Conservation (phyloP, 2,888 invertebrate species). For the Antitype chi region DNA sequence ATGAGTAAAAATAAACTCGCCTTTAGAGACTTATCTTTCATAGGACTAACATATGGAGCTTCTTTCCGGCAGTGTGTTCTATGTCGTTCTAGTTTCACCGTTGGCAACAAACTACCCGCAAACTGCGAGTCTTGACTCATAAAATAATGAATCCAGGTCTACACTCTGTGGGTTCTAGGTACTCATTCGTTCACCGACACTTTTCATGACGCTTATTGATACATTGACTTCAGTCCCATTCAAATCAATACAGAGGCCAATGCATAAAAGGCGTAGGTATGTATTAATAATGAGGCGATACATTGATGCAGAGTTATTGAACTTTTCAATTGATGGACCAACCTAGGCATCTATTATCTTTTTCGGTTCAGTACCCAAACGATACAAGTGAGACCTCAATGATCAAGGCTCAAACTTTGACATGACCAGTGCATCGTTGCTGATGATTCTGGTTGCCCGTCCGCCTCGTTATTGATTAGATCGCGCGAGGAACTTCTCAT, state of each 20-base stretch:
- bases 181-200: neutral
- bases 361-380: neutral
- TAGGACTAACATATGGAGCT: neutral
- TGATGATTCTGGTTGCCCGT: neutral
- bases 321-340: conserved; percentile 1
- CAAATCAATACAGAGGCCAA: conserved; percentile 15
- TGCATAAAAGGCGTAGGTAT: conserved; percentile 13
- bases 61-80: neutral
- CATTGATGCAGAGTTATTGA: conserved; percentile 7
- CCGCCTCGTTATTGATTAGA: neutral
- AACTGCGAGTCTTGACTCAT: neutral
- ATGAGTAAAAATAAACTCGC: neutral
- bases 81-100: neutral
- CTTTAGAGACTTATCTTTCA: neutral
- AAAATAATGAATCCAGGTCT: neutral
- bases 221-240: conserved; percentile 29
- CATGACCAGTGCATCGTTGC: neutral
- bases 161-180: neutral
- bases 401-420: neutral
- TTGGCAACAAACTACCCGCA: neutral
- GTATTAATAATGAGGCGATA: conserved; percentile 8
- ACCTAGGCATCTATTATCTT: neutral
- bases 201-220: neutral
- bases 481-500: neutral
- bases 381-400: neutral